Evolutionary conservation across 1,140 invertebrate species (phyloP).

Genomic region (Sinella curviseta): DNA sequence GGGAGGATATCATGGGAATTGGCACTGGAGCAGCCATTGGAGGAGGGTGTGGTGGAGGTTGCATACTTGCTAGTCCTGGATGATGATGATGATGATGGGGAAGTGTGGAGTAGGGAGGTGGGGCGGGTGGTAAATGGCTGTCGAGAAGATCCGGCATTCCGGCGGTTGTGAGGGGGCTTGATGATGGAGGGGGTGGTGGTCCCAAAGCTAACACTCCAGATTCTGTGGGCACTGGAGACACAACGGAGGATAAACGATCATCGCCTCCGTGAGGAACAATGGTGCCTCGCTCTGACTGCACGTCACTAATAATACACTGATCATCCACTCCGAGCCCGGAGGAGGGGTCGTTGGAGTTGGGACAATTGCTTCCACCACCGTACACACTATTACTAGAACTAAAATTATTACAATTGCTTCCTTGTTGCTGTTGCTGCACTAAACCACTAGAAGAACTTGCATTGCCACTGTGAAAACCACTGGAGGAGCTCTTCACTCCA

Average conservation of each 20-base stretch:
- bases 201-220: neutral
- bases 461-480: constrained; percentile 10
- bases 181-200: neutral
- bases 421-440: neutral
- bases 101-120: constrained; percentile 6
- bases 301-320: neutral
- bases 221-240: neutral
- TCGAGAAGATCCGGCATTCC: constrained; percentile 5
- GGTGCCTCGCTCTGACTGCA: neutral
- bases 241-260: neutral
- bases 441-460: neutral
- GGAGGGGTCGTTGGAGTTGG: neutral
- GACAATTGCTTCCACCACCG: too few species aligned
- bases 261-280: neutral
- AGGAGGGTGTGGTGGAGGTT: neutral
- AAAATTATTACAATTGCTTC: neutral
- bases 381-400: neutral
- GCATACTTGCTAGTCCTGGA: neutral
- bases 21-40: neutral
- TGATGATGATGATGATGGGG: neutral
- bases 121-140: neutral
- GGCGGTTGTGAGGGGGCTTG: neutral
- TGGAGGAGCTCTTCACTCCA: neutral
- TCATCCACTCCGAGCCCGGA: neutral
- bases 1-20: neutral